Evolutionary conservation across 2,113 vertebrate species (phyloP).

Genomic region (Mobula hypostoma): DNA sequence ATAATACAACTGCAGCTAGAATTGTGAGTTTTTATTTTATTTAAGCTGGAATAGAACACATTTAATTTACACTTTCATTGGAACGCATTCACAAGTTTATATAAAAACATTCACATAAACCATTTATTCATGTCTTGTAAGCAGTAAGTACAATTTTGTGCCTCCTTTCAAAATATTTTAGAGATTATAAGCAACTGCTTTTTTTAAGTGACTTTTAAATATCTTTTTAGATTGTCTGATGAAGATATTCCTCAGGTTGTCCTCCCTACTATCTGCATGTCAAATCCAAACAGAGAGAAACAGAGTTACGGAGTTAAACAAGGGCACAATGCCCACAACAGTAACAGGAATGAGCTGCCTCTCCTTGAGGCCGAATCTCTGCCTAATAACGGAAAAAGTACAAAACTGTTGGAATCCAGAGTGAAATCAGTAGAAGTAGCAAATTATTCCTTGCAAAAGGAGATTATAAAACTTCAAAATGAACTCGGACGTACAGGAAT

Average conservation of each 20-base stretch:
- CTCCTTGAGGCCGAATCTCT: neutral
- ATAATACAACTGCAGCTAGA: neutral
- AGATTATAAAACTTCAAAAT: neutral
- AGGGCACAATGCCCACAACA: neutral
- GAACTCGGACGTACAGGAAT: neutral
- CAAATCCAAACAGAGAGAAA: neutral
- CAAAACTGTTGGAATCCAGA: conserved; percentile 12
- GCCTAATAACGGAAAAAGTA: neutral
- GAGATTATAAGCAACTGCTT: neutral
- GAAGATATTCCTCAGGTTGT: neutral
- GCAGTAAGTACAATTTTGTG: neutral
- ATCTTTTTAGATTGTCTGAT: neutral
- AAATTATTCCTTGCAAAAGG: neutral
- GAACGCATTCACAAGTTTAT: neutral
- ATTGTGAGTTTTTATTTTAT: neutral
- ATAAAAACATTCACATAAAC: neutral
- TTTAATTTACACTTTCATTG: neutral
- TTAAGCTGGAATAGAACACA: neutral
- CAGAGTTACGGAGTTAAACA: neutral
- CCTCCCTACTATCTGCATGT: neutral
- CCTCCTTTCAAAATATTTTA: neutral
- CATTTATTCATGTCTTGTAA: neutral
- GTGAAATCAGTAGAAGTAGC: neutral
- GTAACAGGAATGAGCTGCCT: neutral
- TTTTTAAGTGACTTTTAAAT: neutral